Conservation (phyloP, 2,113 vertebrate species). For the Cygnus atratus region DNA sequence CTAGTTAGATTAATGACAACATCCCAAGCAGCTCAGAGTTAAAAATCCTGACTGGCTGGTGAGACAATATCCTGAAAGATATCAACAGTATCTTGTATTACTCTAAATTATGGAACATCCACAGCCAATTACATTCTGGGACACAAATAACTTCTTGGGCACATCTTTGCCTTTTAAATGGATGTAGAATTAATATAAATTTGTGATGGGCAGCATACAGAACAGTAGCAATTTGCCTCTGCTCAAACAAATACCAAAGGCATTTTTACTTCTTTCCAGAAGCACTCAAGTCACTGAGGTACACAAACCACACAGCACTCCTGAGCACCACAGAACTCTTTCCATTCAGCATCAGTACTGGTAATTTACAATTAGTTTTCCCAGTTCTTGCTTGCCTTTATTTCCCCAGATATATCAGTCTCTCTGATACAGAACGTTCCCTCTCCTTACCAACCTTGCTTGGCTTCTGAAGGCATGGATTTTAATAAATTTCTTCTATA, state of each 20-base stretch:
- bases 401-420: background rate
- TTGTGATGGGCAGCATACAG: background rate
- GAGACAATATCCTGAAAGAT: slow-evolving; percentile 20
- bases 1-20: background rate
- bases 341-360: background rate
- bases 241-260: background rate
- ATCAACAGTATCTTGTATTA: background rate
- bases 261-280: background rate
- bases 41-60: background rate
- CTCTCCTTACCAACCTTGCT: background rate
- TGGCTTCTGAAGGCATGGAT: background rate
- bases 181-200: slow-evolving; percentile 7
- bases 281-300: background rate
- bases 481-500: background rate
- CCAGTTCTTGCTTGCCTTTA: background rate
- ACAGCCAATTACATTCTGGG: slow-evolving; percentile 23
- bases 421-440: background rate
- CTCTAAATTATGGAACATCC: slow-evolving; percentile 19
- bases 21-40: background rate
- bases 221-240: background rate
- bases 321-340: background rate
- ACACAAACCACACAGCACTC: background rate
- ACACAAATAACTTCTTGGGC: slow-evolving; percentile 1
- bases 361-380: background rate
- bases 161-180: background rate